These are phyloP conservation scores for Zosterops lateralis DNA, from an alignment of 2,113 vertebrate genomes.

Conservation along the genomic window DNA sequence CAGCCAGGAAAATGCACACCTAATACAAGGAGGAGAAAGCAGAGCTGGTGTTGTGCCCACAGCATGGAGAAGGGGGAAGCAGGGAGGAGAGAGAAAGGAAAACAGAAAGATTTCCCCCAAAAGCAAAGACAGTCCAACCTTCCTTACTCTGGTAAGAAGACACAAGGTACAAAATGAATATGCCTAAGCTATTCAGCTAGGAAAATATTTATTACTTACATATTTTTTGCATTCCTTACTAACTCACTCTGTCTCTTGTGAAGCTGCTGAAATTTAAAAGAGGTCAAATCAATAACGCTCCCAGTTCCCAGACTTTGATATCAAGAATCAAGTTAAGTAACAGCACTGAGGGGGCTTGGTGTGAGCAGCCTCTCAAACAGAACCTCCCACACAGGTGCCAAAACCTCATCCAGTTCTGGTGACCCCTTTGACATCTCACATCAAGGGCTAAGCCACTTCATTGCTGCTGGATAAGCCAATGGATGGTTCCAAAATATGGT, in stretches of 20 bases:
- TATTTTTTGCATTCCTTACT: constrained; percentile 63
- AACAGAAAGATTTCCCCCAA: constrained; percentile 63
- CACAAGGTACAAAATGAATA: constrained; percentile 36
- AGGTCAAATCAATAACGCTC: constrained; percentile 68
- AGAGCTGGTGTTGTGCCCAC: constrained; percentile 66
- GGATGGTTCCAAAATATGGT: too few species aligned
- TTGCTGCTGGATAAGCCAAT: not conserved
- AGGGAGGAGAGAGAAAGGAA: not conserved
- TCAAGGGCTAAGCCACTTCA: not conserved
- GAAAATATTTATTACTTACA: constrained; percentile 61
- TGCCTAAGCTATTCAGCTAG: constrained; percentile 62
- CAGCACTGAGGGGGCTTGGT: not conserved
- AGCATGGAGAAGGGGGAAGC: constrained; percentile 58
- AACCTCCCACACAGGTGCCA: not conserved
- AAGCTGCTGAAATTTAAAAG: constrained; percentile 72
- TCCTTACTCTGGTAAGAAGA: constrained; percentile 64
- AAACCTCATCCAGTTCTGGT: not conserved
- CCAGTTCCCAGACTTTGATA: constrained; percentile 19
- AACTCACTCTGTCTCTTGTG: constrained; percentile 69
- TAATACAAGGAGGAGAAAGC: constrained; percentile 60
- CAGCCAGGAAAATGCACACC: constrained; percentile 75
- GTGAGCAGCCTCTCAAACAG: not conserved
- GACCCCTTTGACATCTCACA: not conserved
- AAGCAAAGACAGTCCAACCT: constrained; percentile 69
- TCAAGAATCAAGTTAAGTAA: constrained; percentile 30